These are phyloP conservation scores for Lymantria dispar DNA, from an alignment of 2,888 invertebrate species.

Conservation along the genomic window DNA sequence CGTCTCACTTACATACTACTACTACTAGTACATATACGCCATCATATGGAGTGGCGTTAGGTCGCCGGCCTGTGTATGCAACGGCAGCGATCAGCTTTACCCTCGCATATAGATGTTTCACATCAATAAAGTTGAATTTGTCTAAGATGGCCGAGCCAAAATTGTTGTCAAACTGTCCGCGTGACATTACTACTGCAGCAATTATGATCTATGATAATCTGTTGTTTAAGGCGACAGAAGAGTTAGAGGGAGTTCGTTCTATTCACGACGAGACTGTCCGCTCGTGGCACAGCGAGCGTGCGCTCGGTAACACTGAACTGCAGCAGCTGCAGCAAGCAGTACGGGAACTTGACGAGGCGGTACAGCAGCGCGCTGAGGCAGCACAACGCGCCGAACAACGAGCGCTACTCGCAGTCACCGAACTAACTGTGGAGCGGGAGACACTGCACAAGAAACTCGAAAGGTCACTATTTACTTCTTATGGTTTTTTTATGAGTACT, in stretches of 20 bases:
- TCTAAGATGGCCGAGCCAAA: too few relatives aligned
- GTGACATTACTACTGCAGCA: too few relatives aligned
- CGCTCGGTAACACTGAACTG: constrained; percentile 29
- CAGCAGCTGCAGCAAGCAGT: constrained; percentile 36
- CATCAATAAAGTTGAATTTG: too few relatives aligned
- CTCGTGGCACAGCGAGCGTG: constrained; percentile 58
- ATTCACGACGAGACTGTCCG: constrained; percentile 76
- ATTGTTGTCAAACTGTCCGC: too few relatives aligned
- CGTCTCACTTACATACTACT: too few relatives aligned
- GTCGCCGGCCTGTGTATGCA: too few relatives aligned
- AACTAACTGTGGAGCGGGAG: constrained; percentile 69
- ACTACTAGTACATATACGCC: too few relatives aligned
- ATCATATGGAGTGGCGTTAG: too few relatives aligned
- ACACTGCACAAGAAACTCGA: constrained; percentile 66
- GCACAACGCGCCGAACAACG: constrained; percentile 38
- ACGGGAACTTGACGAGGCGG: constrained; percentile 19
- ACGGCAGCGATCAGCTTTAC: too few relatives aligned
- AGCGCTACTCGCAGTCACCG: constrained; percentile 62
- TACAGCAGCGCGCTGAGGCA: constrained; percentile 33
- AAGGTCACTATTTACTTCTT: constrained; percentile 33
- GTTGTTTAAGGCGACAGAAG: constrained; percentile 60
- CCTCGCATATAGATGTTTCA: too few relatives aligned
- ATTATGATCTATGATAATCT: too few relatives aligned
- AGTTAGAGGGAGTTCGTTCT: constrained; percentile 74
- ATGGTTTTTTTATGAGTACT: too few relatives aligned